A percentile compares a stretch with the other conserved stretches of the same genome.
These are phyloP conservation scores for Catagonus wagneri DNA, from an alignment of 2,113 vertebrate genomes.

Conservation along the genomic window DNA sequence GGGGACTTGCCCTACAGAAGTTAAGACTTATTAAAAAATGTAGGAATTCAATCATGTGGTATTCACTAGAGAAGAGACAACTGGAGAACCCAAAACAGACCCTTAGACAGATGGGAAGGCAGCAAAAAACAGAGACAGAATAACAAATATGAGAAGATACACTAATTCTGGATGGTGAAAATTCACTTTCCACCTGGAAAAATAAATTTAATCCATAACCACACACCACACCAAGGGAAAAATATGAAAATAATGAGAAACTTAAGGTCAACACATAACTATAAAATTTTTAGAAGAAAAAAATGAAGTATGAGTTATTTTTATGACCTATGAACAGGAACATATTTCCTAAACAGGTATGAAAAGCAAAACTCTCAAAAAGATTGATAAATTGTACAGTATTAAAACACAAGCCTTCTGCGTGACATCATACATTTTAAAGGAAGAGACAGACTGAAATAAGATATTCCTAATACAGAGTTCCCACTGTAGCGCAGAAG, in stretches of 20 bases:
- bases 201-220: not conserved
- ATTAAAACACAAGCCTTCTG: not conserved
- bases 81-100: not conserved
- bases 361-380: not conserved
- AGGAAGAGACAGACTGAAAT: not conserved
- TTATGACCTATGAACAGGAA: not conserved
- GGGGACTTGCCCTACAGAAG: not conserved
- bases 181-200: constrained; percentile 9
- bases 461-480: not conserved
- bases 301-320: not conserved
- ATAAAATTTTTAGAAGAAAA: not conserved
- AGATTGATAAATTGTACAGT: not conserved
- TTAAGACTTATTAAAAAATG: constrained; percentile 8
- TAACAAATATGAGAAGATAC: not conserved
- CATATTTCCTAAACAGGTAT: not conserved
- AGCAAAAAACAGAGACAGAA: not conserved
- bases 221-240: not conserved
- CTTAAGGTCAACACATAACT: not conserved
- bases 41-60: not conserved
- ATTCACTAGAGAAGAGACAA: not conserved
- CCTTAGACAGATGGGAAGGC: not conserved
- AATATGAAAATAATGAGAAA: not conserved
- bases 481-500: too few relatives aligned
- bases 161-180: not conserved
- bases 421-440: not conserved